These are phyloP conservation scores for Pycnomerus fuliginosus DNA, from an alignment of 2,888 invertebrate species.

Conservation along the genomic window DNA sequence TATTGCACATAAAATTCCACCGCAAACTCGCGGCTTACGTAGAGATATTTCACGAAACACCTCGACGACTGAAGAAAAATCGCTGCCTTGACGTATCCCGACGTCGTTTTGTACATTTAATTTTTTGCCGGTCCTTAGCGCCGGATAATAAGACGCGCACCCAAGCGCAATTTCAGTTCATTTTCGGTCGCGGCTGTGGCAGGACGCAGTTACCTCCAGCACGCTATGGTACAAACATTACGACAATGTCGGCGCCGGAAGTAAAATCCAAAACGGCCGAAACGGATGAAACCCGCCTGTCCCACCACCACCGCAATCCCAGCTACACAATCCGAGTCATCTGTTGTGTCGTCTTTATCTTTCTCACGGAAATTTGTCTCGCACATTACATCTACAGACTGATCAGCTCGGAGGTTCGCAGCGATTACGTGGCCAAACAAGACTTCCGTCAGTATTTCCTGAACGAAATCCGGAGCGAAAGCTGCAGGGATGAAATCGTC, in stretches of 20 bases:
- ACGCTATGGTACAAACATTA: conserved; percentile 11
- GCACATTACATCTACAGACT: conserved; percentile 50
- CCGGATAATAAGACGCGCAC: too few relatives aligned
- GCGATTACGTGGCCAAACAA: conserved; percentile 43
- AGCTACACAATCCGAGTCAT: conserved; percentile 49
- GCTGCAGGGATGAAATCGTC: conserved; percentile 40
- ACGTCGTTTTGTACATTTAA: too few relatives aligned
- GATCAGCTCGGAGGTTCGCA: conserved; percentile 47
- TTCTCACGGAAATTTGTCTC: conserved; percentile 48
- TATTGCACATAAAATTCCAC: too few relatives aligned
- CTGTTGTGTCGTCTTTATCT: conserved; percentile 50
- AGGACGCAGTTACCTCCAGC: conserved; percentile 3
- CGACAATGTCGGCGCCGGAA: conserved; percentile 12
- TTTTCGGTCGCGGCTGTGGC: conserved; percentile 2
- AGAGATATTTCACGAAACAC: too few relatives aligned
- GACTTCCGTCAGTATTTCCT: conserved; percentile 43
- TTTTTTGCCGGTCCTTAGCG: too few relatives aligned
- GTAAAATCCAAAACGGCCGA: conserved; percentile 5
- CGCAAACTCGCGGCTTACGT: too few relatives aligned
- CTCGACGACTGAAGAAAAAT: too few relatives aligned
- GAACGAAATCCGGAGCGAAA: conserved; percentile 40
- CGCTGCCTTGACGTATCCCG: too few relatives aligned
- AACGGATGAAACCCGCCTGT: conserved; percentile 2
- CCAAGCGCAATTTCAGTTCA: conserved; percentile 6
- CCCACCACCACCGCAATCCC: conserved; percentile 36